These are phyloP conservation scores for Strix uralensis DNA, from an alignment of 2,113 vertebrate genomes.

Conservation along the genomic window DNA sequence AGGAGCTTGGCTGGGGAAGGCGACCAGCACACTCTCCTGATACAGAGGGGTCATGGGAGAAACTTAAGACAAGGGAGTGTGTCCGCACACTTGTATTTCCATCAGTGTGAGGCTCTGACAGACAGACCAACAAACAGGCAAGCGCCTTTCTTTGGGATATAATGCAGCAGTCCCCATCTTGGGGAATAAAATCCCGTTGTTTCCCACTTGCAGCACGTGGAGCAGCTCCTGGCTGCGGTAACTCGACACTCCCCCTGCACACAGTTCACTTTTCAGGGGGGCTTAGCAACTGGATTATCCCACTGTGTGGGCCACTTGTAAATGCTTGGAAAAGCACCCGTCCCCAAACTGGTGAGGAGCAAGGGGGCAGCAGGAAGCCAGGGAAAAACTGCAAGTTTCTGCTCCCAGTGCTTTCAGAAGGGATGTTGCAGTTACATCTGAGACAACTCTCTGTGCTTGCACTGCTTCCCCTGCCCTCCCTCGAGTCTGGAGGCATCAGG, in stretches of 20 bases:
- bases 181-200: slow-evolving; percentile 56
- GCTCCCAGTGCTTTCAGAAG: neutral
- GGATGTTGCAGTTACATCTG: neutral
- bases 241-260: neutral
- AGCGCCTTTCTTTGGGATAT: neutral
- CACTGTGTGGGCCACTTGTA: neutral
- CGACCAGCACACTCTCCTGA: neutral
- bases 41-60: neutral
- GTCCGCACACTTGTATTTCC: neutral
- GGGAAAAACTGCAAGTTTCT: neutral
- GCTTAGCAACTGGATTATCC: slow-evolving; percentile 27
- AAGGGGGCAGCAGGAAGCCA: neutral
- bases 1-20: neutral
- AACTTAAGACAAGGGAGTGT: slow-evolving; percentile 2
- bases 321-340: neutral
- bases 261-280: neutral
- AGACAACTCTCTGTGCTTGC: neutral
- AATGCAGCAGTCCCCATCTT: neutral
- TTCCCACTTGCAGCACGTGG: neutral
- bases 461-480: neutral
- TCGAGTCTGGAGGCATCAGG: fast-evolving
- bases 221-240: slow-evolving; percentile 27
- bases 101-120: neutral
- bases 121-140: neutral
- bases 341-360: neutral